Percentiles rank a stretch among this genome's conserved stretches.
Evolutionary conservation across 2,113 vertebrate species (phyloP).

Genomic region (Leiothrix lutea): DNA sequence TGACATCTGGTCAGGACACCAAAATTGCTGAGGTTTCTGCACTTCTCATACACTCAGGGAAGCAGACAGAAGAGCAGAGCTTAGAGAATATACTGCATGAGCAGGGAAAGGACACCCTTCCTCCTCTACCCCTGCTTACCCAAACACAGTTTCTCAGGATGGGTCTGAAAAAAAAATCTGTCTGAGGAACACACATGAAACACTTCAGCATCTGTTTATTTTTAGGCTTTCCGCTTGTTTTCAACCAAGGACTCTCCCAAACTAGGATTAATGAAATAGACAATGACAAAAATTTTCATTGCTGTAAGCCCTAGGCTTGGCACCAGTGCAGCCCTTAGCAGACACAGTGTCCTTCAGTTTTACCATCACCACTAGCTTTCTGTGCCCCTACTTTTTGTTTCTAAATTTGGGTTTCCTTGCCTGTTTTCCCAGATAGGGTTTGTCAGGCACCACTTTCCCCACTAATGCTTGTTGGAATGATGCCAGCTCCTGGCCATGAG

Average conservation of each 20-base stretch:
- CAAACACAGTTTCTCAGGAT: background rate
- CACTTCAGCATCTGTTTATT: background rate
- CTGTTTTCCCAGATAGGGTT: background rate
- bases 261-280: background rate
- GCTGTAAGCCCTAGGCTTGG: background rate
- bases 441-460: background rate
- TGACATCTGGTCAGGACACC: background rate
- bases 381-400: background rate
- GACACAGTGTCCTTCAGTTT: background rate
- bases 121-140: background rate
- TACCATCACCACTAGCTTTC: background rate
- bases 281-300: background rate
- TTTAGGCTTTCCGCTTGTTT: background rate
- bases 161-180: background rate
- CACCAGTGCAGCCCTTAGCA: background rate
- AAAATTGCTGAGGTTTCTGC: background rate
- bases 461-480: background rate
- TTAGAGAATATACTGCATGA: background rate
- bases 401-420: background rate
- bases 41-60: background rate
- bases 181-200: rapidly evolving
- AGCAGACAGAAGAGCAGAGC: background rate
- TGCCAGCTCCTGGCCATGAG: background rate
- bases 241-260: background rate
- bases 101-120: background rate